Conservation (phyloP, 2,113 vertebrate genomes). For the Canis aureus region DNA sequence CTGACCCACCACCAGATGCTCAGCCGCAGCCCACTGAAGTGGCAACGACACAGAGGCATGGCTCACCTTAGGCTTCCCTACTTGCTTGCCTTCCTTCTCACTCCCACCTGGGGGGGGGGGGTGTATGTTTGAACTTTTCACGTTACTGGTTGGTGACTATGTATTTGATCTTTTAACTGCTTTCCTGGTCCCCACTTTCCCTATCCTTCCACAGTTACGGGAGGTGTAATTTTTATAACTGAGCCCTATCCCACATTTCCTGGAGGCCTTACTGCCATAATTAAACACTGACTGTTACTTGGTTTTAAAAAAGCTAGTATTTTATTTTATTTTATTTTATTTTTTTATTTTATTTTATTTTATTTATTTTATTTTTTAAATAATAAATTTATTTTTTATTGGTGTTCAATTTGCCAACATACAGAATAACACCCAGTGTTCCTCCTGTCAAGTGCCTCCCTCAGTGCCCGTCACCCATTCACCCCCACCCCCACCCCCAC, state of each 20-base stretch:
- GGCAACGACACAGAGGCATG: not conserved
- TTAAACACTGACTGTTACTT: not conserved
- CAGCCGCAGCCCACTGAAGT: accelerated
- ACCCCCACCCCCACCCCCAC: too few species aligned
- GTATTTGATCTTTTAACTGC: not conserved
- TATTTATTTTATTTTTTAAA: too few species aligned
- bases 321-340: not conserved
- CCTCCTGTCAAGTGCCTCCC: too few species aligned
- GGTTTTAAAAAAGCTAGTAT: not conserved
- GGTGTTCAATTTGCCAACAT: too few species aligned
- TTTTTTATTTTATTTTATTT: not conserved
- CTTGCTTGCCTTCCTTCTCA: too few species aligned
- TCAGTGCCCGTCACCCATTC: too few species aligned
- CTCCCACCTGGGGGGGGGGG: too few species aligned
- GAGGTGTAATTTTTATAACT: not conserved
- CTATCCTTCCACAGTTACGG: not conserved
- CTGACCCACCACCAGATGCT: accelerated
- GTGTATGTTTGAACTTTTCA: not conserved
- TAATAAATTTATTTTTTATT: too few species aligned
- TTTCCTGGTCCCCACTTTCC: too few species aligned
- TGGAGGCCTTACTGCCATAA: not conserved
- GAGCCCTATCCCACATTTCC: not conserved
- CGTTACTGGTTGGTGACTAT: not conserved
- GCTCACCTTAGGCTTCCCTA: not conserved
- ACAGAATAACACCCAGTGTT: too few species aligned